A percentile compares a stretch with the other conserved stretches of the same genome.
These are phyloP conservation scores for Pachyrhynchus sulphureomaculatus DNA, from an alignment of 1,140 invertebrate genomes.

Conservation along the genomic window DNA sequence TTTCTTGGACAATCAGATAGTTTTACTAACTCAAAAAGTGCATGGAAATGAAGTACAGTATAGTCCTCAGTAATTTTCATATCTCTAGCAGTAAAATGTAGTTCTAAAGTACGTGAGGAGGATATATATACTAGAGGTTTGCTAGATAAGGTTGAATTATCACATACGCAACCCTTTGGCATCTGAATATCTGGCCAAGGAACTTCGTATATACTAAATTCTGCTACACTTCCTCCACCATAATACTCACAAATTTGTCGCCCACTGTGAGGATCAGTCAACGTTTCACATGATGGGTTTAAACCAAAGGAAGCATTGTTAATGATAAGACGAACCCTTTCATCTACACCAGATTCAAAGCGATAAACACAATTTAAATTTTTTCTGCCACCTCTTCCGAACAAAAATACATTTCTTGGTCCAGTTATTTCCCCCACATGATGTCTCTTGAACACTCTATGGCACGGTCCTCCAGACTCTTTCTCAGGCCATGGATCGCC, in stretches of 20 bases:
- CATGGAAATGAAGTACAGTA: conserved; percentile 67
- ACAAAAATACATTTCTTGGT: conserved; percentile 75
- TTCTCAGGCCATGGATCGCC: conserved; percentile 65
- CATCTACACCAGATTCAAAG: conserved; percentile 66
- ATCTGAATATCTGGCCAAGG: conserved; percentile 66
- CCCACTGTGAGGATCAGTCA: conserved; percentile 67
- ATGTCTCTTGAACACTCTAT: conserved; percentile 58
- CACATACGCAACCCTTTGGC: conserved; percentile 68
- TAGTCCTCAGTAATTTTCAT: conserved; percentile 72
- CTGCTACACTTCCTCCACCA: conserved; percentile 56
- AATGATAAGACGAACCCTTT: conserved; percentile 66
- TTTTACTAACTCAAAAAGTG: conserved; percentile 65
- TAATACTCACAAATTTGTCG: conserved; percentile 57
- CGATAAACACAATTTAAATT: conserved; percentile 74
- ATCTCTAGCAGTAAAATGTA: conserved; percentile 63
- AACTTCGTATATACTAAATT: conserved; percentile 63
- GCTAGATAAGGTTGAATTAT: conserved; percentile 60
- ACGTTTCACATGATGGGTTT: conserved; percentile 63
- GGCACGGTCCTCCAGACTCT: conserved; percentile 51
- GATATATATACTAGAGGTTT: conserved; percentile 65
- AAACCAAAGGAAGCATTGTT: conserved; percentile 72
- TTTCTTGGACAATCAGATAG: conserved; percentile 65
- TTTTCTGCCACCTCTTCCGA: conserved; percentile 71
- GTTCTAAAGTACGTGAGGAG: conserved; percentile 61
- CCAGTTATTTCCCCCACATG: conserved; percentile 64